These are phyloP conservation scores for Sipha maydis DNA, from an alignment of 2,888 invertebrate species.

Conservation along the genomic window DNA sequence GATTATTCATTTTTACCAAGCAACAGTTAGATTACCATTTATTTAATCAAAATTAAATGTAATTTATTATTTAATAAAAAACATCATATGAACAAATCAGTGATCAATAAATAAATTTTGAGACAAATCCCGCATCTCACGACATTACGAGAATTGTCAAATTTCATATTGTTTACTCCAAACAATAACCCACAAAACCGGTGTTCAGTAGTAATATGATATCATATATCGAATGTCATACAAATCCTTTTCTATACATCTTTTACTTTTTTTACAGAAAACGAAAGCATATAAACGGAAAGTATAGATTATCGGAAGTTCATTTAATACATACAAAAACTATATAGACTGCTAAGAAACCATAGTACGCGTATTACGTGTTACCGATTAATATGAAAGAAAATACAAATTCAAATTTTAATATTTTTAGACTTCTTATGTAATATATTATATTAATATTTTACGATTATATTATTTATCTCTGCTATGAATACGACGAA, in stretches of 20 bases:
- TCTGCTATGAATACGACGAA: too few species aligned
- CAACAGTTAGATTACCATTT: neutral
- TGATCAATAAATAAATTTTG: neutral
- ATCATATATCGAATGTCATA: slow-evolving; percentile 28
- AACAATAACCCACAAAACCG: neutral
- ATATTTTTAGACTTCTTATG: neutral
- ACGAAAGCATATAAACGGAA: neutral
- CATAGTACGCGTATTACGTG: neutral
- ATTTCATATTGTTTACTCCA: slow-evolving; percentile 2
- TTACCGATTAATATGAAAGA: neutral
- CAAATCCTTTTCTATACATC: slow-evolving; percentile 15
- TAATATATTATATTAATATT: neutral
- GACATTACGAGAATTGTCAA: neutral
- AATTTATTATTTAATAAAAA: too few species aligned
- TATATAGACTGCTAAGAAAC: neutral
- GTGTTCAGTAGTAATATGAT: slow-evolving; percentile 20
- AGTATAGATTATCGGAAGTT: slow-evolving; percentile 5
- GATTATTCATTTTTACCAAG: neutral
- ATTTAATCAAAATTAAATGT: neutral
- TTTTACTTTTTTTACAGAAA: slow-evolving; percentile 13
- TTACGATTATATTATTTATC: neutral
- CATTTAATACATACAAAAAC: neutral
- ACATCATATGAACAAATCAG: neutral
- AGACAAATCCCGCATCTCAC: neutral
- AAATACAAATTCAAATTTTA: neutral